These are phyloP conservation scores for Gymnoscopelus braueri DNA, from an alignment of 2,797 vertebrate genomes.

Conservation along the genomic window DNA sequence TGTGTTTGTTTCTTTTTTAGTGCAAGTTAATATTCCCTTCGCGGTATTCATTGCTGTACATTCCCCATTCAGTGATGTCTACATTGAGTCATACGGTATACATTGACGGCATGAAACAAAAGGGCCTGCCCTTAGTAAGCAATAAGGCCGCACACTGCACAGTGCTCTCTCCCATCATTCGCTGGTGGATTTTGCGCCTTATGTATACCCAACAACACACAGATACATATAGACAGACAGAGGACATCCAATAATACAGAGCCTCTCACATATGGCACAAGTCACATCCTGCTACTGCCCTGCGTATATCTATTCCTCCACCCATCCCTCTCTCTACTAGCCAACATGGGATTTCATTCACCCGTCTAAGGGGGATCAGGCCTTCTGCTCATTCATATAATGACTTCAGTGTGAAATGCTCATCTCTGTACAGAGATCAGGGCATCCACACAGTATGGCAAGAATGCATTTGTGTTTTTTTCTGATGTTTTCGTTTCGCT, in stretches of 20 bases:
- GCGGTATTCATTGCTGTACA: slow-evolving; percentile 99
- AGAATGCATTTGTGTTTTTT: slow-evolving; percentile 79
- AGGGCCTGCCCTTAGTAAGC: slow-evolving; percentile 96
- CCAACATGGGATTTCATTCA: slow-evolving; percentile 31
- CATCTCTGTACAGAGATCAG: slow-evolving; percentile 76
- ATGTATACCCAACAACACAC: slow-evolving; percentile 63
- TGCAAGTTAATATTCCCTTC: slow-evolving; percentile 99
- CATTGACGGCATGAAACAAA: slow-evolving; percentile 84
- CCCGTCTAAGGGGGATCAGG: slow-evolving; percentile 61
- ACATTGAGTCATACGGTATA: slow-evolving; percentile 88
- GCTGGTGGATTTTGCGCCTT: slow-evolving; percentile 96
- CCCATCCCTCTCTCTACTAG: slow-evolving; percentile 26
- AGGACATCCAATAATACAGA: slow-evolving; percentile 64
- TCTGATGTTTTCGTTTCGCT: slow-evolving; percentile 36
- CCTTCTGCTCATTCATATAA: slow-evolving; percentile 60
- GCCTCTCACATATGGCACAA: slow-evolving; percentile 81
- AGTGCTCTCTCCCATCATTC: slow-evolving; percentile 90
- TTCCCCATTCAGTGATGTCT: slow-evolving; percentile 99
- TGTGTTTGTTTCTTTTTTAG: slow-evolving; percentile 84
- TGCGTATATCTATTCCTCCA: slow-evolving; percentile 60
- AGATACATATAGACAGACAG: slow-evolving; percentile 55
- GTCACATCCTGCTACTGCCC: slow-evolving; percentile 79
- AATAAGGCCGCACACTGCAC: slow-evolving; percentile 98
- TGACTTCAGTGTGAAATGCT: slow-evolving; percentile 70
- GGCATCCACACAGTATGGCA: slow-evolving; percentile 74